Base-by-base conservation (phyloP, 2,888 invertebrate species). In the Diaphora mendica region DNA sequence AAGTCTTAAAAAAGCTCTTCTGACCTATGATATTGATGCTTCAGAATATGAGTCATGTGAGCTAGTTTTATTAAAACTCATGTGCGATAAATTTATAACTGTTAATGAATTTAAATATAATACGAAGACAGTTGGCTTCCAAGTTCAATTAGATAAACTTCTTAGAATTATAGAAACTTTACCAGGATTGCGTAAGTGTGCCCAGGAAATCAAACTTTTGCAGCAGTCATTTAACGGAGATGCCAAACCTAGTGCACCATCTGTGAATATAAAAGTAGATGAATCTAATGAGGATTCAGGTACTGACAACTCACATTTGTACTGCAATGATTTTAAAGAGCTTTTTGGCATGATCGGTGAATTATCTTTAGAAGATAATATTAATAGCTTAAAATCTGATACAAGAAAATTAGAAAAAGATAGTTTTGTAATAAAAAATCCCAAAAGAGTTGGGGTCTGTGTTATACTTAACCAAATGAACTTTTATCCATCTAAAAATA, bases 401-500 rank as follows among this genome's bases (percentile, higher is more conserved):
- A 90, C 87, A 11, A 89, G 81, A 75, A 78, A 77, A 59, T 62
- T 83, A 15, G 77, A 70, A 48, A 87, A 82, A 65, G 89, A 91
- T 77, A 81, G 85, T 39, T 95, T 94, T 85, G 76, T 83, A 73
- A 94, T 95, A 44, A 92, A 90, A 78, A 90, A 93, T 77, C 82
- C 85, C n/a, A 84, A 90, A 20, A 89, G 90, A 77, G 77, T 94
- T 76, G 95, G 95, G 55, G 81, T 95, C 11, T 95, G 95, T 80
- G 89, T 92, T 55, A 93, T 95, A 69, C 92, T 95, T 75, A 95
- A 95, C 82, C 93, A 94, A 82, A 94, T 94, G 85, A 88, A 90
- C 44, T 95, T 95, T 83, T 86, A 93, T 79, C 91, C 93, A 64
- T 92, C 94, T 26, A 92, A 87, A 72, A 77, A 88, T 67, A 95